Evolutionary conservation across 2,113 vertebrate genomes (phyloP).

Genomic region (Oncorhynchus kisutch): DNA sequence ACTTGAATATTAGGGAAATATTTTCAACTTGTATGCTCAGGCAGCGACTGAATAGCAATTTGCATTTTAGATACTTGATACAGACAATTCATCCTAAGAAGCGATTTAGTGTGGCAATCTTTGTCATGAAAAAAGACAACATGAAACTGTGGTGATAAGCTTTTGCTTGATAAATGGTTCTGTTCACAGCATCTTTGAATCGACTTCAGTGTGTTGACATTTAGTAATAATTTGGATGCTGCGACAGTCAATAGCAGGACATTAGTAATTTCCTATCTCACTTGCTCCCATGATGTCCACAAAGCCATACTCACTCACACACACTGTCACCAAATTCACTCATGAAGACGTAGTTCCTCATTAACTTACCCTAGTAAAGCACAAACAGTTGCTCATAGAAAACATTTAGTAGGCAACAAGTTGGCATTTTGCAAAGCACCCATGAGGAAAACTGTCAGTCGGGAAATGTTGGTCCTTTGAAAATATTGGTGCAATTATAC

Average conservation of each 20-base stretch:
- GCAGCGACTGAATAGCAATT: constrained; percentile 12
- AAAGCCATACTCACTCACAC: not conserved
- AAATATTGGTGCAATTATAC: too few species aligned
- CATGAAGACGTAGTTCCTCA: constrained; percentile 6
- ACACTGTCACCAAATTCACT: not conserved
- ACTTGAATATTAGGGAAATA: not conserved
- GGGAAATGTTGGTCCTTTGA: too few species aligned
- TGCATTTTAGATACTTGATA: not conserved
- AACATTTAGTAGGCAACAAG: not conserved
- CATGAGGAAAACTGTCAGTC: too few species aligned
- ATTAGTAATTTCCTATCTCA: constrained; percentile 48
- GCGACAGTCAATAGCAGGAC: constrained; percentile 31
- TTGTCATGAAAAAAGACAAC: not conserved
- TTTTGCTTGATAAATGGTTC: constrained; percentile 39
- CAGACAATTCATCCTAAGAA: not conserved
- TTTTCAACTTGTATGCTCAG: constrained; percentile 7
- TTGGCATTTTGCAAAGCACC: too few species aligned
- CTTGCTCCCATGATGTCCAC: constrained; percentile 8
- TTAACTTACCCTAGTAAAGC: constrained; percentile 11
- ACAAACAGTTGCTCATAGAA: not conserved
- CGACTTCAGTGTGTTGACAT: constrained; percentile 40
- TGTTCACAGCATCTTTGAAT: constrained; percentile 11
- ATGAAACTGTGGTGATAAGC: constrained; percentile 6
- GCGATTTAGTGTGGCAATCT: not conserved
- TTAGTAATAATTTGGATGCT: constrained; percentile 39